These are phyloP conservation scores for Apis dorsata DNA, from an alignment of 1,140 invertebrate genomes.

Conservation along the genomic window DNA sequence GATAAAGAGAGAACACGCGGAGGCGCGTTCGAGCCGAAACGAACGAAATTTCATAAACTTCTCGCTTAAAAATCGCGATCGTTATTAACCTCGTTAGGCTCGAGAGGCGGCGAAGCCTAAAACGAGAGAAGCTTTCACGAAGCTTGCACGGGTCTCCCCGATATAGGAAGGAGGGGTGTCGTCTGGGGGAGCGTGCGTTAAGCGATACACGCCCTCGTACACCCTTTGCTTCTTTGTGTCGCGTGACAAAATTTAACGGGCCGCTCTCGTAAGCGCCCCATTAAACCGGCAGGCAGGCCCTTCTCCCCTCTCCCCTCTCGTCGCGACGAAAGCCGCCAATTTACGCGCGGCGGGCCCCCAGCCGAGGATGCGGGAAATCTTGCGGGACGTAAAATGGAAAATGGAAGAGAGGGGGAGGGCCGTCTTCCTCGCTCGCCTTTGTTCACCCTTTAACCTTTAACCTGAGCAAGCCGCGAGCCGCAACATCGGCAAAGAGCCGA, in stretches of 20 bases:
- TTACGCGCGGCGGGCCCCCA: constrained; percentile 23
- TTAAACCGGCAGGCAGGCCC: constrained; percentile 45
- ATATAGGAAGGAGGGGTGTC: not conserved
- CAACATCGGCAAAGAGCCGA: not conserved
- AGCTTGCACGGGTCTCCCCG: not conserved
- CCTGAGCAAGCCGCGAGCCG: not conserved
- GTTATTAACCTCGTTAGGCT: constrained; percentile 58
- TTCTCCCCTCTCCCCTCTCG: constrained; percentile 9
- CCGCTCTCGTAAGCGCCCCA: constrained; percentile 62
- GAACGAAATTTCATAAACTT: constrained; percentile 41
- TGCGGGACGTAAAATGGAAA: constrained; percentile 61
- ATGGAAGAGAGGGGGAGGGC: constrained; percentile 40
- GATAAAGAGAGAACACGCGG: too few species aligned
- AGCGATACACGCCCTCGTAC: constrained; percentile 55
- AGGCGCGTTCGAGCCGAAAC: not conserved
- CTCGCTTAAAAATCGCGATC: constrained; percentile 49
- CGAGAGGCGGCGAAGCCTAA: constrained; percentile 7
- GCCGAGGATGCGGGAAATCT: constrained; percentile 61
- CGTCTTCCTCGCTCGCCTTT: not conserved
- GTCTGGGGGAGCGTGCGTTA: constrained; percentile 48
- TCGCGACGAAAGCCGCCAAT: constrained; percentile 65
- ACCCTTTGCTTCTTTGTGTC: constrained; percentile 62
- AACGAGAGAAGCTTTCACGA: constrained; percentile 37
- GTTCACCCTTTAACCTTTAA: not conserved
- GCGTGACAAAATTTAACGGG: constrained; percentile 64